Evolutionary conservation across 1,140 invertebrate genomes (phyloP), one percentile per base, ranked within the genome.

Genomic region (Paralvinella palmiformis): DNA sequence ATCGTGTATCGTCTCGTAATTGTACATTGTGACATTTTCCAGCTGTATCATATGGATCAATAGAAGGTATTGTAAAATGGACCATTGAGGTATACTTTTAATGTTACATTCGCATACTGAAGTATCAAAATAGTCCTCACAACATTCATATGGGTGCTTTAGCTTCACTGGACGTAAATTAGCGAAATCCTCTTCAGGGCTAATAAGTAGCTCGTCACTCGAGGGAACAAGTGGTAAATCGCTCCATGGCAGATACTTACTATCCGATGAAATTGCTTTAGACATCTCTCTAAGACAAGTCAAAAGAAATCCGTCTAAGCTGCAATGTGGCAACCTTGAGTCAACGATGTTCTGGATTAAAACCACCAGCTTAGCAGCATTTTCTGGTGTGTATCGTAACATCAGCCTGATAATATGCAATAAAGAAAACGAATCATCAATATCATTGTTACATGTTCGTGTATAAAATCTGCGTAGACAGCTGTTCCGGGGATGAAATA

Each of bases 181-280:
- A 7, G 41, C 22, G 15, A 7, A 17, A 36, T 32, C 10, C 27
- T 24, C 59, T 15, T 27, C 7, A 4, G 59, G 32, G 7, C 52
- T 36, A 7, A 6, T 53, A n/a, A 52, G 24, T 10, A 61, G 59
- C 32, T 61, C 59, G 4, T 61, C 33, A 31, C 17, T 36, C 10
- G 41, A 24, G 6, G 59, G 59, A 6, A 61, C 59, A 35, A 57
- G 59, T 31, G 37, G 59, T n/a, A 61, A 22, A 7, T 61, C 37
- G 3, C 29, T 24, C 59, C 59, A 61, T 27, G 7, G 7, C 15
- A 24, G 29, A 32, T 57, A 20, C 13, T 57, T 31, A 10, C 7
- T 32, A 29, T 57, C 32, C 10, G 37, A 10, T 41, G 37, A 41
- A 41, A 10, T 10, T 10, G 10, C 10, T n/a, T 41, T 10, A 10